Evolutionary conservation across 2,797 vertebrate species (phyloP), one percentile per base, ranked within the genome.

Genomic region (Lagocephalus sceleratus): DNA sequence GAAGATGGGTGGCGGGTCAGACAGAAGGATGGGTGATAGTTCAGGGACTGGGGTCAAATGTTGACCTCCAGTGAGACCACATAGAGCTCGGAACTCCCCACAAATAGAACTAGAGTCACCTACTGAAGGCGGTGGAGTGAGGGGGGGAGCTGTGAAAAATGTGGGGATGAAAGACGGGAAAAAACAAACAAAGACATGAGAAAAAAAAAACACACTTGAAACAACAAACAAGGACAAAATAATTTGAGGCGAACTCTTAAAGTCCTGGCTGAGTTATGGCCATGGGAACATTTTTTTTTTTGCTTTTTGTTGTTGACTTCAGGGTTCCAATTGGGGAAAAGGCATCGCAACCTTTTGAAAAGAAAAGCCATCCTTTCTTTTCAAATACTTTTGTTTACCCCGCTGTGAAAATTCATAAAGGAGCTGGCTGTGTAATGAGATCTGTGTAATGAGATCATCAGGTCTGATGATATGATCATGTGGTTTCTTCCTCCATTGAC

Each of bases 261-360:
- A 29, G 29, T 11, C 29, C 29, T 29, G 5, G 26, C 5, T 29
- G 29, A 70, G 39, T 72, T 55, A 68, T 45, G 57, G 42, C 40
- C 59, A 75, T 75, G 71, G 56, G 61, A 73, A 75, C n/a, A 64
- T 58, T 55, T 78, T 73, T 68, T 62, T 58, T 55, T 78, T 73
- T 68, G 47, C 44, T 68, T 68, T 55, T 60, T 68, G 53, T 51
- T 60, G 20, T 20, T 57, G 23, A 63, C 45, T 57, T 51, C 25
- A 52, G 39, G 20, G 12, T 29, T 49, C 47, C 47, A 43, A 68
- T 60, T 53, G 47, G 6, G 8, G 50, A 26, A 44, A 54, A 51
- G 55, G 11, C 29, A 29, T 5, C 7, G 4, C 7, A 3, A 14
- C 1, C 25, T 66, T 47, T 61, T 29, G 20, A 6, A 20, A 42